phyloP scores from a whole-genome alignment of 2,888 invertebrate species.

The Erebia aethiops region DNA sequence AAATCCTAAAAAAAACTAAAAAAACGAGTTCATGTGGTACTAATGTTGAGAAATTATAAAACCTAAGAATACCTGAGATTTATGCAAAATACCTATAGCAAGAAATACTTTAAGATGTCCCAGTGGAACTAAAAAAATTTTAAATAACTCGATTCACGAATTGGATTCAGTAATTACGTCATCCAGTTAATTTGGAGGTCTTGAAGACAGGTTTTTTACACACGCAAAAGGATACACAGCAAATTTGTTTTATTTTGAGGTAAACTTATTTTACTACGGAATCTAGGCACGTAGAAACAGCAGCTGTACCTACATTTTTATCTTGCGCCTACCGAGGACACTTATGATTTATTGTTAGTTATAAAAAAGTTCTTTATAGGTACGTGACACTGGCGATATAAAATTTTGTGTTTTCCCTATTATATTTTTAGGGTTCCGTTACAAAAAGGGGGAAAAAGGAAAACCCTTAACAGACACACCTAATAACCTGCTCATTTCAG shows the following conservation, averaged over 20 bases:
- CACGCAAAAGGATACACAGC: no score
- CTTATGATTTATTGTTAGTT: slow-evolving; percentile 14
- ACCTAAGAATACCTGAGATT: no score
- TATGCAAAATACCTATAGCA: no score
- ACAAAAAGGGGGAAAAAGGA: neutral
- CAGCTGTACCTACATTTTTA: neutral
- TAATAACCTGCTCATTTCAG: no score
- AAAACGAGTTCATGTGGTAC: no score
- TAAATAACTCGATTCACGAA: slow-evolving; percentile 1
- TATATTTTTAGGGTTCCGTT: neutral
- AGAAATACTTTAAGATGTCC: neutral
- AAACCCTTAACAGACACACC: no score
- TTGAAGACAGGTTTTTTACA: neutral
- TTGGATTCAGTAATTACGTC: neutral
- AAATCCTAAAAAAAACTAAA: no score
- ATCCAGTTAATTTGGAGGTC: slow-evolving; percentile 8
- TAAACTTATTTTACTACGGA: neutral
- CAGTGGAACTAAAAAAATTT: neutral
- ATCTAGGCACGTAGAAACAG: slow-evolving; percentile 11
- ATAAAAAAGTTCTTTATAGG: slow-evolving; percentile 5
- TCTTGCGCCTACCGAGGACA: slow-evolving; percentile 10
- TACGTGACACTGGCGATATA: slow-evolving; percentile 3
- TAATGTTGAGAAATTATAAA: no score
- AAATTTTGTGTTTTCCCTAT: neutral
- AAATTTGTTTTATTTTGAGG: neutral